Evolutionary conservation across 2,888 invertebrate genomes (phyloP), one percentile per base, ranked within the genome.

Genomic region (Pandemis heparana): DNA sequence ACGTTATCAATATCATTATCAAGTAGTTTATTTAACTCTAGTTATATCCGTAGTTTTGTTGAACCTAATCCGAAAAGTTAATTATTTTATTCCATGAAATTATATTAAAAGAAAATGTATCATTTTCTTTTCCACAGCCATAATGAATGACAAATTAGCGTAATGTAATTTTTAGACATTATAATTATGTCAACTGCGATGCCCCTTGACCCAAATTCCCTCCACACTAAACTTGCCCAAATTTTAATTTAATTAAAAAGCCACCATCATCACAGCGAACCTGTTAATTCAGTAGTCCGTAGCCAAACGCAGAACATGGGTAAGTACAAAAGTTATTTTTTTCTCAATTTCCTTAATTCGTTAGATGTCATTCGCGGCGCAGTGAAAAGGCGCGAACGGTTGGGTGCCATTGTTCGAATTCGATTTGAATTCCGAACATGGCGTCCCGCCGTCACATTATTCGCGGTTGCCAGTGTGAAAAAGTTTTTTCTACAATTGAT

Each of bases 381-480:
- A 23, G 79, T 80, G 79, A 83, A 90, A 88, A 87, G 89, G 89
- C 89, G 89, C 87, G 87, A 92, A 86, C 94, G 79, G 85, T 84
- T 85, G 91, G 92, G 81, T 75, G 86, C 89, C 89, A 87, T 94
- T 94, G 94, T 94, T 88, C 81, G 82, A 84, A 85, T 85, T 85
- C 87, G 84, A 89, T 91, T 92, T 86, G 85, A 92, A 92, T 90
- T 91, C 87, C 80, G 88, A 92, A 91, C 84, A 80, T 80, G 89
- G 83, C 87, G 81, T 87, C 87, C 94, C 89, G 94, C 84, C 77
- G 94, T 85, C 89, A 85, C 85, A 87, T 92, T 93, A 91, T 92
- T 90, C 87, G 91, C 88, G 90, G 91, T 85, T 90, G 92, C 87
- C 85, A 87, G 87, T 86, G 87, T 88, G 85, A 91, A 90, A 90